These are phyloP conservation scores for Epirrhoe alternata DNA, from an alignment of 2,888 invertebrate genomes.

Conservation along the genomic window DNA sequence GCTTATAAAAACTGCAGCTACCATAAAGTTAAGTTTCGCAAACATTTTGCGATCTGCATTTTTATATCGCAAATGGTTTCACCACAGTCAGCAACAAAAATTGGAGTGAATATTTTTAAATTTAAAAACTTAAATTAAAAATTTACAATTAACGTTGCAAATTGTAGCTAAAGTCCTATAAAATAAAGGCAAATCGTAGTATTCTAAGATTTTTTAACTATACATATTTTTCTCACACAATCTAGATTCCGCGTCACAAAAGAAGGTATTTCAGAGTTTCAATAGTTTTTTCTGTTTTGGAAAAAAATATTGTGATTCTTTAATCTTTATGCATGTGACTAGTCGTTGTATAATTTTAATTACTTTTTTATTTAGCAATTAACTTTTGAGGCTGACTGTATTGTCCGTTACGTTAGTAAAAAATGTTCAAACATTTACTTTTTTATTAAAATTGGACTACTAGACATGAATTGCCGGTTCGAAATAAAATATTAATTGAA, in stretches of 20 bases:
- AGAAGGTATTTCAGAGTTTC: too few relatives aligned
- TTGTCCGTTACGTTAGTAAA: not conserved
- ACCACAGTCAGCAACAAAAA: not conserved
- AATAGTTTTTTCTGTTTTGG: too few relatives aligned
- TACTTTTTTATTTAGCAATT: too few relatives aligned
- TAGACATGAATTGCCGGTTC: conserved; percentile 1
- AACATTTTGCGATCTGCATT: conserved; percentile 16
- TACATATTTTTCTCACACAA: too few relatives aligned
- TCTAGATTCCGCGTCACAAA: too few relatives aligned
- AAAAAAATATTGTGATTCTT: too few relatives aligned
- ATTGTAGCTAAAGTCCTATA: too few relatives aligned
- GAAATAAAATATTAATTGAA: conserved; percentile 17
- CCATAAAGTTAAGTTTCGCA: conserved; percentile 9
- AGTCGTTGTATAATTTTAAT: too few relatives aligned
- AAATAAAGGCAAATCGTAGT: too few relatives aligned
- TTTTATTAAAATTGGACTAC: conserved; percentile 16
- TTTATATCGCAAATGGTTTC: conserved; percentile 4
- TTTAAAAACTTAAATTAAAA: too few relatives aligned
- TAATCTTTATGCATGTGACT: too few relatives aligned
- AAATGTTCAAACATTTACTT: conserved; percentile 8
- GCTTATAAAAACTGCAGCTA: conserved; percentile 10
- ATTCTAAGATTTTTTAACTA: too few relatives aligned
- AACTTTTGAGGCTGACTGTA: not conserved
- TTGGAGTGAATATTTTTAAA: not conserved
- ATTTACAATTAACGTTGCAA: not conserved